Evolutionary conservation across 2,113 vertebrate genomes (phyloP).

Genomic region (Lichenostomus cassidix): DNA sequence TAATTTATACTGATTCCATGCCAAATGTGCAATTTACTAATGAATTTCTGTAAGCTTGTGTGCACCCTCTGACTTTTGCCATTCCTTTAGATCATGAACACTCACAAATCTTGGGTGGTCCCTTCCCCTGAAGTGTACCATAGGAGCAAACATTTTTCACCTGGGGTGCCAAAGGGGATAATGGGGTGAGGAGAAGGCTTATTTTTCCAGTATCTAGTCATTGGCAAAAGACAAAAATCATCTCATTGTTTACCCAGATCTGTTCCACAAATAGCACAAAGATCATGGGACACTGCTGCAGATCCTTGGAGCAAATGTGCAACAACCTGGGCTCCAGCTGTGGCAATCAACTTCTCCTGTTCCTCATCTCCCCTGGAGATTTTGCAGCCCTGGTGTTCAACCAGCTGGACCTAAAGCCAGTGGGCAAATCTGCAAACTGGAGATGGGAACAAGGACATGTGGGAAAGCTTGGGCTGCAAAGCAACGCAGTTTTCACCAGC

Average conservation of each 20-base stretch:
- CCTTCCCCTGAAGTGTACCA: background rate
- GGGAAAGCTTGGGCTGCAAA: background rate
- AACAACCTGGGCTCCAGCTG: background rate
- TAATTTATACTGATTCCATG: background rate
- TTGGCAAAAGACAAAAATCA: background rate
- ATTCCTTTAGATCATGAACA: background rate
- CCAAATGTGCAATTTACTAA: background rate
- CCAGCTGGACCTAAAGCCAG: background rate
- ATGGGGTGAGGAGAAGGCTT: background rate
- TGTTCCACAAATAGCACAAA: background rate
- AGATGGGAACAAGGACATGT: background rate
- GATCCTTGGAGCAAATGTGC: background rate
- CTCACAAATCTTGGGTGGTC: background rate
- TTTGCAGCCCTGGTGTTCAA: background rate
- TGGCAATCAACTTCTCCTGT: background rate
- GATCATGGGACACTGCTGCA: rapidly evolving
- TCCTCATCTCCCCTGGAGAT: background rate
- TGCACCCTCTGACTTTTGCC: background rate
- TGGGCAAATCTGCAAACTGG: background rate
- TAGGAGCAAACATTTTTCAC: background rate
- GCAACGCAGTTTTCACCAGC: background rate
- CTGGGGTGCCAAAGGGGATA: rapidly evolving
- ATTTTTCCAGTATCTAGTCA: background rate
- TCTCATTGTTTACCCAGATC: background rate
- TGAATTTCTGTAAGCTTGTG: rapidly evolving